These are phyloP conservation scores for Argentina silus DNA, from an alignment of 2,797 vertebrate species.

Conservation along the genomic window DNA sequence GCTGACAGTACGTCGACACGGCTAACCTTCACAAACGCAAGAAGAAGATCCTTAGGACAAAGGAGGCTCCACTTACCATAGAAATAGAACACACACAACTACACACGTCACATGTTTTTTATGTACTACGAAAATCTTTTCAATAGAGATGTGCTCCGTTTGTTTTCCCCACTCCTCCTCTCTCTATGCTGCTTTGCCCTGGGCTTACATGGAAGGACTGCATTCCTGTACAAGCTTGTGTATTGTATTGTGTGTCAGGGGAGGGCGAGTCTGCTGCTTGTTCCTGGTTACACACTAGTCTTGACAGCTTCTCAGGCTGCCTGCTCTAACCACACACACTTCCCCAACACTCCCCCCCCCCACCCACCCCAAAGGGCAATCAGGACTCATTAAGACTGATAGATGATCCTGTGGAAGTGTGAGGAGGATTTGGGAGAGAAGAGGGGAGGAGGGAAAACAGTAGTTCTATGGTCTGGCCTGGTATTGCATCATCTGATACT, in stretches of 20 bases:
- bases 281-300: slow-evolving; percentile 8
- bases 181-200: slow-evolving; percentile 13
- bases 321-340: not conserved
- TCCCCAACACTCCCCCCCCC: not conserved
- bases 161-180: not conserved
- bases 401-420: slow-evolving; percentile 33
- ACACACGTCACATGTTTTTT: not conserved
- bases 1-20: not conserved
- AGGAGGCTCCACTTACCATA: slow-evolving; percentile 12
- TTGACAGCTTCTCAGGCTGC: not conserved
- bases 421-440: slow-evolving; percentile 24
- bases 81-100: not conserved
- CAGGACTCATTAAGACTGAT: slow-evolving; percentile 39
- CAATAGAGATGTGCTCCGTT: not conserved
- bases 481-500: no score
- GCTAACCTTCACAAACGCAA: not conserved
- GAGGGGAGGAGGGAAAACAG: not conserved
- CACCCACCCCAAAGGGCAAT: slow-evolving; percentile 14
- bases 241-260: slow-evolving; percentile 40
- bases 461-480: no score
- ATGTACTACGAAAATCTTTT: not conserved
- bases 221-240: slow-evolving; percentile 37
- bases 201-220: slow-evolving; percentile 17
- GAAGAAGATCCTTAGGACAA: not conserved
- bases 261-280: slow-evolving; percentile 40